phyloP scores from a whole-genome alignment of 1,140 invertebrate genomes.

The Pinna nobilis region DNA sequence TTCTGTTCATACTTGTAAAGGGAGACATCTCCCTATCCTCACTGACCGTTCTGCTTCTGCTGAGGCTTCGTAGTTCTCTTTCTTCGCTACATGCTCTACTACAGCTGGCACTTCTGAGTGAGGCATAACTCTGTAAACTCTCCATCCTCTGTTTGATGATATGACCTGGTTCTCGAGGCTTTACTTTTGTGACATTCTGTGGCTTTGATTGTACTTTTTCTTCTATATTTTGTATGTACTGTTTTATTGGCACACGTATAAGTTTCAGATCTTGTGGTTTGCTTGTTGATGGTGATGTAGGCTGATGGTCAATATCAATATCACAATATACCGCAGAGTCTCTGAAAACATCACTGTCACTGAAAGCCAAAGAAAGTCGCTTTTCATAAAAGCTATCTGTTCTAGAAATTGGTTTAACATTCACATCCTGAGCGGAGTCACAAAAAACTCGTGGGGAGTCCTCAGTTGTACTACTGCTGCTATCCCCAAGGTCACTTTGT shows the following conservation, averaged over 20 bases:
- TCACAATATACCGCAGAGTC: constrained; percentile 56
- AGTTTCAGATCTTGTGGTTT: background rate
- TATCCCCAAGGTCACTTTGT: constrained; percentile 38
- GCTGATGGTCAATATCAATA: constrained; percentile 24
- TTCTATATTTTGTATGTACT: constrained; percentile 60
- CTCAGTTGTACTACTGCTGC: background rate
- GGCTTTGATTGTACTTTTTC: constrained; percentile 46
- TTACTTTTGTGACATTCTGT: constrained; percentile 44
- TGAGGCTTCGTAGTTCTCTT: constrained; percentile 25
- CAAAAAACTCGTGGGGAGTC: background rate
- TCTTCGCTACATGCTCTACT: constrained; percentile 44
- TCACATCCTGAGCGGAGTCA: background rate
- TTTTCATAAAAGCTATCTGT: constrained; percentile 62
- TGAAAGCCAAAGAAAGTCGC: constrained; percentile 56
- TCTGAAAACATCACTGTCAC: constrained; percentile 50
- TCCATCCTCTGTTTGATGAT: constrained; percentile 59
- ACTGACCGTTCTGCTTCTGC: constrained; percentile 1
- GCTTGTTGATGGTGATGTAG: constrained; percentile 3
- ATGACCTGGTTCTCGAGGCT: constrained; percentile 51
- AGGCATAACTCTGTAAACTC: constrained; percentile 47
- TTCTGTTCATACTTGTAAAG: too few species aligned
- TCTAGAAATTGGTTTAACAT: constrained; percentile 16
- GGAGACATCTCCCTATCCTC: too few species aligned
- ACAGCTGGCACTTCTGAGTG: constrained; percentile 28
- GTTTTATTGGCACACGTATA: constrained; percentile 34